A percentile compares a stretch with the other conserved stretches of the same genome.
Evolutionary conservation across 2,113 vertebrate genomes (phyloP).

Genomic region (Chelonoidis abingdonii): DNA sequence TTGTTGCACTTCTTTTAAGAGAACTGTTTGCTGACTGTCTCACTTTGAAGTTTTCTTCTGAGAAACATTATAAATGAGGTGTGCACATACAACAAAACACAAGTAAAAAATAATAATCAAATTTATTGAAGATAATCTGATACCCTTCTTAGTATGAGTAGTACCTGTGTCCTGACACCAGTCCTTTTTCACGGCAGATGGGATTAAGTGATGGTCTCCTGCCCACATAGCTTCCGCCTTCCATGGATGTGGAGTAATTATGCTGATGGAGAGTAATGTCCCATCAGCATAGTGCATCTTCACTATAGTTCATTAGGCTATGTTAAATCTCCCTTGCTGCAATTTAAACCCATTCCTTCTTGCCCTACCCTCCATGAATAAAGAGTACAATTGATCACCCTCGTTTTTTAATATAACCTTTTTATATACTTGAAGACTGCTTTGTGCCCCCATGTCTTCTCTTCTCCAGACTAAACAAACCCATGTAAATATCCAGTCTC

Average conservation of each 20-base stretch:
- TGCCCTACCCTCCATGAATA: background rate
- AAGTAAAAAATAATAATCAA: background rate
- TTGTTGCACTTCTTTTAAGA: background rate
- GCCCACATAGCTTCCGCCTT: too few species aligned
- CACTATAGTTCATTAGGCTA: too few species aligned
- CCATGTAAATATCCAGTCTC: too few species aligned
- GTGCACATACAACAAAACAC: background rate
- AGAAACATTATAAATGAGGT: background rate
- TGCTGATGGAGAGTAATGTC: too few species aligned
- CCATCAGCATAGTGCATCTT: too few species aligned
- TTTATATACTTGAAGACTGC: background rate
- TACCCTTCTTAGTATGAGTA: background rate
- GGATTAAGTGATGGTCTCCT: background rate
- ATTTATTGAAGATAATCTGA: background rate
- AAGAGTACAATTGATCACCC: background rate
- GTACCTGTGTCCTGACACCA: background rate
- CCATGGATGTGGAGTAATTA: too few species aligned
- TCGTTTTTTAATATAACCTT: background rate
- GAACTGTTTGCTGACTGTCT: background rate
- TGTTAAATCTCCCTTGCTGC: background rate
- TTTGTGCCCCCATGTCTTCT: background rate
- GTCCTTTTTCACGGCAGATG: background rate
- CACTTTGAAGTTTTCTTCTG: background rate
- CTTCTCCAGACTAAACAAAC: background rate
- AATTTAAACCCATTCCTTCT: background rate